Percentiles rank a stretch among this genome's conserved stretches.
phyloP scores from a whole-genome alignment of 2,888 invertebrate species.

The Ypsolopha sequella region DNA sequence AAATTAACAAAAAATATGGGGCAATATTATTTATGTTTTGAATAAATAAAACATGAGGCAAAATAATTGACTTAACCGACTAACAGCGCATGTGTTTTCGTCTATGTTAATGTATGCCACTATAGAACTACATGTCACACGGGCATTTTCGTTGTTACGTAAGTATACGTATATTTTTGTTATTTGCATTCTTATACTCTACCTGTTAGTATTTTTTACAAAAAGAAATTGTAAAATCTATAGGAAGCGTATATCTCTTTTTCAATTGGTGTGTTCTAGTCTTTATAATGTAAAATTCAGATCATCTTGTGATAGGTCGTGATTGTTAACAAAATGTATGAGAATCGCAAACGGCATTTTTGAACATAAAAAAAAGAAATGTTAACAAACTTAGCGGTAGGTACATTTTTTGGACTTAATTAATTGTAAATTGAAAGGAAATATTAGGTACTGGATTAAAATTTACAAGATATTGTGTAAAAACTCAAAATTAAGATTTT shows the following conservation, averaged over 20 bases:
- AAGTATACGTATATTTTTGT: constrained; percentile 3
- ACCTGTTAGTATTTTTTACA: neutral
- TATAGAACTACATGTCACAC: constrained; percentile 41
- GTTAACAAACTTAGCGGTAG: too few species aligned
- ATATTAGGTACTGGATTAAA: too few species aligned
- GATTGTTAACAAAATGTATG: constrained; percentile 9
- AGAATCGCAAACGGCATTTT: too few species aligned
- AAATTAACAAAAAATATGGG: too few species aligned
- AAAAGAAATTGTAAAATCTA: neutral
- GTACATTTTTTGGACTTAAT: too few species aligned
- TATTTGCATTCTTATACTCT: neutral
- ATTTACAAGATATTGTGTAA: constrained; percentile 4
- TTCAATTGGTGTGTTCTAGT: constrained; percentile 63
- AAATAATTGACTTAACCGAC: constrained; percentile 10
- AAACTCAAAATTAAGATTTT: constrained; percentile 47
- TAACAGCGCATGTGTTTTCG: constrained; percentile 48
- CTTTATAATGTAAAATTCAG: constrained; percentile 35
- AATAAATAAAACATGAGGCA: too few species aligned
- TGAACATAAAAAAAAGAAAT: too few species aligned
- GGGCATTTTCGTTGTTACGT: constrained; percentile 50
- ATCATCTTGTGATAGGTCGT: constrained; percentile 19
- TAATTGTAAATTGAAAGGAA: too few species aligned
- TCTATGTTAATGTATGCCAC: constrained; percentile 45
- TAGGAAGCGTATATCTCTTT: constrained; percentile 6
- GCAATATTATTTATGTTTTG: too few species aligned